phyloP scores from a whole-genome alignment of 2,113 vertebrate genomes.

The Rhinolophus sinicus region DNA sequence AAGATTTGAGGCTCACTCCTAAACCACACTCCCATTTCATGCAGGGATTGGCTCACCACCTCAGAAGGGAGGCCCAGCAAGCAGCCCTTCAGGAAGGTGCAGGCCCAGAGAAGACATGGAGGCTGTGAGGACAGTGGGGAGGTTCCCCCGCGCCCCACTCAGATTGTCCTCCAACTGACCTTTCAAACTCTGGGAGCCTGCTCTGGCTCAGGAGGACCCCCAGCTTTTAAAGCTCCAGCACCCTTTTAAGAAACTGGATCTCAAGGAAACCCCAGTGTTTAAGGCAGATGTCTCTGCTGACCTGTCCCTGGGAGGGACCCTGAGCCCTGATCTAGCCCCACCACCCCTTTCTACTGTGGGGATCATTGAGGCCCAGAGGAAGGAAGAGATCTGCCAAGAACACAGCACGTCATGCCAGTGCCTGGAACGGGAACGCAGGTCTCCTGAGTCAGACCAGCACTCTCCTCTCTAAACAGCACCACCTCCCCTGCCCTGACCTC shows the following conservation, averaged over 20 bases:
- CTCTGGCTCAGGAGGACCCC: not conserved
- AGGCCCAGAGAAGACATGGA: not conserved
- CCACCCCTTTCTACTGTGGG: not conserved
- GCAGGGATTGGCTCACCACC: not conserved
- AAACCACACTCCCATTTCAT: not conserved
- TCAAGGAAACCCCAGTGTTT: not conserved
- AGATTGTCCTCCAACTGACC: not conserved
- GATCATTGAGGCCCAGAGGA: not conserved
- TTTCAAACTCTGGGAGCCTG: not conserved
- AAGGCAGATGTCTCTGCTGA: not conserved
- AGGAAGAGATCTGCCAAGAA: not conserved
- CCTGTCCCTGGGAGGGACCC: not conserved
- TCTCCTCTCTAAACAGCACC: not conserved
- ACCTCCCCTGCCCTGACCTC: not conserved
- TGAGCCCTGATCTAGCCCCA: not conserved
- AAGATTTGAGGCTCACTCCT: not conserved
- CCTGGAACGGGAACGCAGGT: not conserved
- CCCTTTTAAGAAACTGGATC: not conserved
- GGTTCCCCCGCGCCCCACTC: not conserved
- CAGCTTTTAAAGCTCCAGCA: not conserved
- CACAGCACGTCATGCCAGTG: not conserved
- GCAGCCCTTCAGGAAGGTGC: not conserved
- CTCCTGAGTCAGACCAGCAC: not conserved
- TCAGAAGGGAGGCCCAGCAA: not conserved
- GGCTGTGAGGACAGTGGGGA: fast-evolving